phyloP scores from a whole-genome alignment of 2,888 invertebrate species.

The Nemapogon koenigi region DNA sequence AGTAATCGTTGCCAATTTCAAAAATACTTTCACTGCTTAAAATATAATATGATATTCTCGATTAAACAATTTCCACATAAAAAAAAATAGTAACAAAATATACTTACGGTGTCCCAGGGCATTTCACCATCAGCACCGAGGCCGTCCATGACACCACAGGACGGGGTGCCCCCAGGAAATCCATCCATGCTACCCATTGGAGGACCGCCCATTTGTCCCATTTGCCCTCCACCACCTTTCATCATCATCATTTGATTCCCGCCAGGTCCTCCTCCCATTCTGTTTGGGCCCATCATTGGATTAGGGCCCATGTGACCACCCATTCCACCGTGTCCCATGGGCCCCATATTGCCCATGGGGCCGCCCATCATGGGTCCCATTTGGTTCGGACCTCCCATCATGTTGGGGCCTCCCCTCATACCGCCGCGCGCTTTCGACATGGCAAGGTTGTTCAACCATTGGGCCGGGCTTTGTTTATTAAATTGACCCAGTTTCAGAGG shows the following conservation, averaged over 20 bases:
- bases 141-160: constrained; percentile 66
- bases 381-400: constrained; percentile 58
- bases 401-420: constrained; percentile 59
- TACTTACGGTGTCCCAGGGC: constrained; percentile 64
- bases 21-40: too few species aligned
- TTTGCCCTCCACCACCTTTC: constrained; percentile 51
- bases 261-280: constrained; percentile 46
- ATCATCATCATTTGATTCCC: constrained; percentile 62
- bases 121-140: constrained; percentile 66
- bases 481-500: constrained; percentile 89
- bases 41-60: background rate
- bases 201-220: constrained; percentile 50
- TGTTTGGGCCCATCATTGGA: constrained; percentile 48
- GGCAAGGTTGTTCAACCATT: constrained; percentile 80
- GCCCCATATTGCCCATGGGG: constrained; percentile 56
- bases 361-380: constrained; percentile 61
- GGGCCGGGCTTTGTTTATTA: constrained; percentile 81
- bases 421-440: constrained; percentile 77
- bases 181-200: constrained; percentile 59
- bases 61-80: background rate
- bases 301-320: constrained; percentile 52
- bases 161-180: constrained; percentile 64
- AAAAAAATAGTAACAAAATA: background rate
- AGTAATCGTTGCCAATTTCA: too few species aligned
- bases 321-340: constrained; percentile 52